Base-by-base conservation (phyloP, 2,113 vertebrate genomes). In the Psittacara wagleri region DNA sequence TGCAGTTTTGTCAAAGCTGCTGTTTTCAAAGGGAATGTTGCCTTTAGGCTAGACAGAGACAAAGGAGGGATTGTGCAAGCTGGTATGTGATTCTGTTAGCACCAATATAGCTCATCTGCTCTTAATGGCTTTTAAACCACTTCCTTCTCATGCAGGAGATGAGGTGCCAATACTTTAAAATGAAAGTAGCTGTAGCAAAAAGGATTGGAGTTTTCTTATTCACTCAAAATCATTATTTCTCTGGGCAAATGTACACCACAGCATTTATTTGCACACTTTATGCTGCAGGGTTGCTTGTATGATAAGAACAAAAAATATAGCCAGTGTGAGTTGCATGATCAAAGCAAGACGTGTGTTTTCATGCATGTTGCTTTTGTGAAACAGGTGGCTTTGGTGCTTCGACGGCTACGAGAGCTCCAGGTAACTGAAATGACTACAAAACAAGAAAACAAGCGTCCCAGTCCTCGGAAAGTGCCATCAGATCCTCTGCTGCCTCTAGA, bases 331-430 rank as follows among this genome's bases (percentile, higher is more conserved):
- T 23, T 73, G 51, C 12, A 6, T 69, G 51, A 84, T 48, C 43
- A 55, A 67, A 82, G 43, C n/a, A 72, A 33, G 79, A 63, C 31
- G 13, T 31, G 33, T 35, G 41, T 64, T 89, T 41, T 83, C n/a
- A 69, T 19, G 90, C 29, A 73, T 55, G 70, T 51, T 91, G 62
- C 48, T 92, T 55, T 51, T 96, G 29, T 97, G 33, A 83, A 95
- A 66, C 95, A 99, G 99, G 99, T 99, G 83, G 99, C 99, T 74
- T 98, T 99, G 96, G 99, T 99, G 96, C 98, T 99, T 94, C 99
- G 99, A 82, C 98, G 99, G 27, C 92, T 99, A 19, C 98, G 99
- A 77, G 99, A 99, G 88, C 97, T 99, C 27, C 99, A 99, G 97
- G 98, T 99, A 55, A 98, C 98, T 76, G 99, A 99, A 91, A 97